phyloP scores from a whole-genome alignment of 2,113 vertebrate species.

The Rhynchomys soricoides region DNA sequence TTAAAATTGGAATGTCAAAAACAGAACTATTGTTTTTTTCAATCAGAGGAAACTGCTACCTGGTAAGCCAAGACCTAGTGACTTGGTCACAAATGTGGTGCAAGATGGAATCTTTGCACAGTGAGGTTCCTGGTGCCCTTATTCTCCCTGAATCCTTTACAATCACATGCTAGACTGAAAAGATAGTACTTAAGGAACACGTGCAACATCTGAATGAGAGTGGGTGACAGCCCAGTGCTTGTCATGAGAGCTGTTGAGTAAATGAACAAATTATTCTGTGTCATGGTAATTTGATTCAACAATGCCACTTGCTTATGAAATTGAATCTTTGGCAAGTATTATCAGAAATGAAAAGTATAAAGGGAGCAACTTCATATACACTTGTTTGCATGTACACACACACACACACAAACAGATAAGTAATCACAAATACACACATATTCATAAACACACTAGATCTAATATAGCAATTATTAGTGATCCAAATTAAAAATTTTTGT shows the following conservation, averaged over 20 bases:
- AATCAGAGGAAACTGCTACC: background rate
- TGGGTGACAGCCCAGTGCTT: background rate
- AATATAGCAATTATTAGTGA: conserved; percentile 37
- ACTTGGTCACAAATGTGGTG: background rate
- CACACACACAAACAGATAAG: background rate
- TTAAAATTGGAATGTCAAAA: background rate
- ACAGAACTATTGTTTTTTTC: background rate
- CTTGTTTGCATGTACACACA: background rate
- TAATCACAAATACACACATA: background rate
- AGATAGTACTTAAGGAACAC: background rate
- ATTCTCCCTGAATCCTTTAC: background rate
- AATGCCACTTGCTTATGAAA: background rate
- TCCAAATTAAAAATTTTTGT: background rate
- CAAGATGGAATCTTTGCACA: background rate
- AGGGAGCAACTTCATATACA: conserved; percentile 26
- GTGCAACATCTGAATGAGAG: background rate
- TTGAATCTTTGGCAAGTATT: conserved; percentile 53
- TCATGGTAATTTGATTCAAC: conserved; percentile 20
- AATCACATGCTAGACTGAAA: background rate
- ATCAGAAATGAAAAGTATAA: conserved; percentile 18
- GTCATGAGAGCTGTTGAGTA: background rate
- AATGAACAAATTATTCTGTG: conserved; percentile 21
- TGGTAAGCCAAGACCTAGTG: background rate
- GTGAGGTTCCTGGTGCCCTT: background rate
- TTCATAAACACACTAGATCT: background rate